phyloP scores from a whole-genome alignment of 2,888 invertebrate genomes.

The Onthophagus sagittarius region DNA sequence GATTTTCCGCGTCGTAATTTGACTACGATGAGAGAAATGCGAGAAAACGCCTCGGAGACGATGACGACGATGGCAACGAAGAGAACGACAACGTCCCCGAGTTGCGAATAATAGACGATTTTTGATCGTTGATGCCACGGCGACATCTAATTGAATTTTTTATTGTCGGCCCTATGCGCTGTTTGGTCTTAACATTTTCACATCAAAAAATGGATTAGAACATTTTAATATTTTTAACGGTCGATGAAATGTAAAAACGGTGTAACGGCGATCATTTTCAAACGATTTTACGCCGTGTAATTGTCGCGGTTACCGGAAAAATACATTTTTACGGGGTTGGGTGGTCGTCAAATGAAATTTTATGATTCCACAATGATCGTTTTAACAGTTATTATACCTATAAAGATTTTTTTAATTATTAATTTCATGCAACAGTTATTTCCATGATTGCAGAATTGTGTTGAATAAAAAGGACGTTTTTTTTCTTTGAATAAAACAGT shows the following conservation, averaged over 20 bases:
- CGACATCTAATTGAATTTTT: background rate
- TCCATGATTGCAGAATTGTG: background rate
- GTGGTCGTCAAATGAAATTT: background rate
- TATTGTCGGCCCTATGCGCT: background rate
- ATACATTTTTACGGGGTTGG: background rate
- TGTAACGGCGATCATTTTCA: background rate
- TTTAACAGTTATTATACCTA: background rate
- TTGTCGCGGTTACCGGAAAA: background rate
- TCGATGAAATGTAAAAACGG: background rate
- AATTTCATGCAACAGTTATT: background rate
- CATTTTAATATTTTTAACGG: background rate
- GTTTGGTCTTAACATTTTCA: background rate
- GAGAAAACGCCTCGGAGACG: background rate
- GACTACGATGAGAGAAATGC: background rate
- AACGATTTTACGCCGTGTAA: background rate
- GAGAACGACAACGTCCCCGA: background rate
- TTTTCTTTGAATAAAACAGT: too few species aligned
- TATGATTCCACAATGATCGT: background rate
- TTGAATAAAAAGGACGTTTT: background rate
- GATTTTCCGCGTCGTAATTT: slow-evolving; percentile 25
- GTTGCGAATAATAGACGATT: background rate
- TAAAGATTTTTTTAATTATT: background rate
- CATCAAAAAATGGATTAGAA: background rate
- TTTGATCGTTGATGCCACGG: background rate
- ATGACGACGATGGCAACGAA: background rate